A percentile compares a stretch with the other conserved stretches of the same genome.
Evolutionary conservation across 2,888 invertebrate genomes (phyloP).

Genomic region (Xanthorhoe designata): DNA sequence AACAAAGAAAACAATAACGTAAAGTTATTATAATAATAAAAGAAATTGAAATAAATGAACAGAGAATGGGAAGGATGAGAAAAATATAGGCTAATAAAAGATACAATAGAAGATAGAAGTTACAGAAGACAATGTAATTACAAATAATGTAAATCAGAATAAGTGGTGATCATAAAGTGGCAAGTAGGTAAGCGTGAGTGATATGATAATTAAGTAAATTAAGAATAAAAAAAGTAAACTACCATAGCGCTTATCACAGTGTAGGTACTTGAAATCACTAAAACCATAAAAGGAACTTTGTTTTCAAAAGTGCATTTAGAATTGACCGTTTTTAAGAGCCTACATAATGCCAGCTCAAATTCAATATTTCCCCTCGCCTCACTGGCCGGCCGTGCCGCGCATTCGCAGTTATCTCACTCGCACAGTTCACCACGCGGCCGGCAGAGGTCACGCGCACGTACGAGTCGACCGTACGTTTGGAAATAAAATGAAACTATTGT

Average conservation of each 20-base stretch:
- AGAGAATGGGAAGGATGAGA: too few species aligned
- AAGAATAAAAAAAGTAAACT: conserved; percentile 51
- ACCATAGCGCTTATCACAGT: conserved; percentile 81
- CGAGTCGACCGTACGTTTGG: too few species aligned
- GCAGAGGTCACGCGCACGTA: too few species aligned
- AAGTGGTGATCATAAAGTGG: conserved; percentile 10
- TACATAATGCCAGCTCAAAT: too few species aligned
- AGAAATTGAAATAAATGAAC: too few species aligned
- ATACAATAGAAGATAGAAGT: background rate
- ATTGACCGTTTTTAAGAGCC: conserved; percentile 79
- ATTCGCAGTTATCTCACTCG: too few species aligned
- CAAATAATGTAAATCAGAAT: background rate
- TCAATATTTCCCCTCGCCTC: too few species aligned
- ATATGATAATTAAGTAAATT: conserved; percentile 8
- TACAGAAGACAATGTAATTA: conserved; percentile 8
- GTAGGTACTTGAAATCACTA: conserved; percentile 70
- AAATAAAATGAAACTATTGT: too few species aligned
- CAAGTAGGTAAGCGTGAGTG: conserved; percentile 16
- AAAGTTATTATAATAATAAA: background rate
- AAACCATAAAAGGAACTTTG: conserved; percentile 65
- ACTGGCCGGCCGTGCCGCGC: too few species aligned
- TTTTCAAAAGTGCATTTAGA: conserved; percentile 67
- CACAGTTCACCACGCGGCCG: too few species aligned
- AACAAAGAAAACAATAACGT: background rate
- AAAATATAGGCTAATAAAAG: background rate